Base-by-base conservation (phyloP, 2,888 invertebrate genomes). In the Hesperia comma region DNA sequence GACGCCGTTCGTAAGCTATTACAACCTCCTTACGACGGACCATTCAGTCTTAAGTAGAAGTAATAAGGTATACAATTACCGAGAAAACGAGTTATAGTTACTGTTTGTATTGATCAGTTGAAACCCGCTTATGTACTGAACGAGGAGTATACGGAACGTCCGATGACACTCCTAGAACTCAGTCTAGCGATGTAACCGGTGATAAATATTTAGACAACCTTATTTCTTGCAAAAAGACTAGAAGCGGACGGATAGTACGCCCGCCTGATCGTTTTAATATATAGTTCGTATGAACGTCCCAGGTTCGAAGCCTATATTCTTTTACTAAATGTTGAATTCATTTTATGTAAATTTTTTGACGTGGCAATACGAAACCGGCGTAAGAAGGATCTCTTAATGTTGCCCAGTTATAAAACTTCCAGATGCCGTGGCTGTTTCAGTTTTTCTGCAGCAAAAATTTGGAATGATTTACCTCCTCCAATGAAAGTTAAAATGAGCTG, bases 121-220 rank as follows among this genome's bases (percentile, higher is more conserved):
- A 68, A 68, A 60, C 68, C 68, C 33, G 63, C 68, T 12, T 68
- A 62, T 51, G 3, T 43, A 5, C 19, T 58, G 8, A 58, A 58
- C n/a, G 21, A 57, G 41, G 41, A 41, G 14, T 41, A 41, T n/a
- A 41, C 41, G 41, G 41, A 41, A 41, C n/a, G 41, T 41, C 41
- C 41, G 41, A 41, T 1, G 41, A 41, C n/a, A 41, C 12, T 41
- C 41, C 41, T 41, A 14, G 14, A 41, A 14, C 41, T 12, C 41
- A 41, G 41, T 4, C 2, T n/a, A 41, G 41, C 41, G 41, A 41
- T 14, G n/a, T n/a, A 41, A n/a, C 41, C 5, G 41, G 1, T 41
- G 5, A 41, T 14, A 41, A 41, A 14, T n/a, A 41, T 6, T 1
- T n/a, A n/a, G 10, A 41, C 14, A 41, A 41, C 5, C 14, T 41